Evolutionary conservation across 2,797 vertebrate species (phyloP).

Genomic region (Leptoclinus maculatus): DNA sequence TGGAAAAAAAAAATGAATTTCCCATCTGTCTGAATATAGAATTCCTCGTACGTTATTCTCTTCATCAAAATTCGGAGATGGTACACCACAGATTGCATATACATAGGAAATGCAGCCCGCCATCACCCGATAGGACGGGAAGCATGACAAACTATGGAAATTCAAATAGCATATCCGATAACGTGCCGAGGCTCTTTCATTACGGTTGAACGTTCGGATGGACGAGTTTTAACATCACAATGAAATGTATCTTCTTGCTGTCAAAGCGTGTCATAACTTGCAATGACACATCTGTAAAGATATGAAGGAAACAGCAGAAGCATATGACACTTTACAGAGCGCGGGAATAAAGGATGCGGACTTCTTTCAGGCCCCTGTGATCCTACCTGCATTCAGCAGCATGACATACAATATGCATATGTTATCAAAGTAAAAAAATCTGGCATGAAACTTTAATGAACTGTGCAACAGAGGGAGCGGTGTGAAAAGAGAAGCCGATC

Average conservation of each 20-base stretch:
- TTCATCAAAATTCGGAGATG: constrained; percentile 57
- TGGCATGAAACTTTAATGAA: constrained; percentile 85
- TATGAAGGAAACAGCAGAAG: constrained; percentile 35
- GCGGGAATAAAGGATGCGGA: constrained; percentile 30
- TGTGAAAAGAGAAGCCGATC: constrained; percentile 71
- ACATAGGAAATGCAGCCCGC: constrained; percentile 52
- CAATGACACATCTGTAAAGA: constrained; percentile 49
- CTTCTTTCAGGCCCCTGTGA: constrained; percentile 55
- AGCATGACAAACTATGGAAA: constrained; percentile 62
- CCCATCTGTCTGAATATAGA: constrained; percentile 52
- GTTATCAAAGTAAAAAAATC: constrained; percentile 84
- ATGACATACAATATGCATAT: constrained; percentile 82
- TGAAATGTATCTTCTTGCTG: constrained; percentile 51
- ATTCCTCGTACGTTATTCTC: constrained; percentile 51
- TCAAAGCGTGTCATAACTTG: constrained; percentile 49
- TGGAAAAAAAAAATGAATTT: constrained; percentile 38
- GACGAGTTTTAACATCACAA: constrained; percentile 63
- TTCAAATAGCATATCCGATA: constrained; percentile 66
- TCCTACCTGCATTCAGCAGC: constrained; percentile 71
- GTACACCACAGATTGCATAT: constrained; percentile 54
- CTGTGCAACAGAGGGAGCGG: constrained; percentile 60
- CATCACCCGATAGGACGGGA: constrained; percentile 40
- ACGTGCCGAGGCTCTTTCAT: constrained; percentile 40
- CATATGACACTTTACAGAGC: constrained; percentile 52
- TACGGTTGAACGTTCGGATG: constrained; percentile 39